These are phyloP conservation scores for Linnaemya tessellans DNA, from an alignment of 2,888 invertebrate species.

Conservation along the genomic window DNA sequence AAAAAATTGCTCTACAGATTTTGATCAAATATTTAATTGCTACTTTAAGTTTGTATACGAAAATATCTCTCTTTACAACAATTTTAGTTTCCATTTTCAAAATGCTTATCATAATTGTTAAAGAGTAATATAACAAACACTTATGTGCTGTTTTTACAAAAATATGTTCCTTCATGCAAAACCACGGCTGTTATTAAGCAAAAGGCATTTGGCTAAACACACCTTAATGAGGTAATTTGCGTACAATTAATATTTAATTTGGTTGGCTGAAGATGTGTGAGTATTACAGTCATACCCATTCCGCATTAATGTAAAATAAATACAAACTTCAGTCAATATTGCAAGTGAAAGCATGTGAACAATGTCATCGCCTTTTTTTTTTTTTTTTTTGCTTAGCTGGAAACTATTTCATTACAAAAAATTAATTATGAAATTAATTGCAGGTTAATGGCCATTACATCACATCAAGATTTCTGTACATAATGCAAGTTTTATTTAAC, in stretches of 20 bases:
- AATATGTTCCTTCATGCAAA: neutral
- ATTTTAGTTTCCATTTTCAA: neutral
- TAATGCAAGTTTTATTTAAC: neutral
- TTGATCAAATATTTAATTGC: neutral
- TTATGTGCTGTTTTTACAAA: neutral
- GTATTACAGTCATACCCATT: no score
- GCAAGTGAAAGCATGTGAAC: conserved; percentile 1
- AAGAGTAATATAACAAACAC: neutral
- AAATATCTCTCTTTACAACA: neutral
- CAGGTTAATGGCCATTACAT: neutral
- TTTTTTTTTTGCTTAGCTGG: no score
- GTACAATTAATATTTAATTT: no score
- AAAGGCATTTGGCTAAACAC: neutral
- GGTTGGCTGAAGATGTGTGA: no score
- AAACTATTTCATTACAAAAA: neutral
- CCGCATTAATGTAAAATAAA: neutral
- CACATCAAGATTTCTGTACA: neutral
- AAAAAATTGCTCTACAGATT: neutral
- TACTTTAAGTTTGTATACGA: neutral
- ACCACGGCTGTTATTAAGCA: neutral
- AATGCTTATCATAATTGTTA: neutral
- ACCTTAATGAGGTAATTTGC: neutral
- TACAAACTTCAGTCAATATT: neutral
- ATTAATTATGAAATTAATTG: neutral
- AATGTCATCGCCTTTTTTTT: neutral